Base-by-base conservation (phyloP, 1,140 invertebrate species). In the Polyergus mexicanus region DNA sequence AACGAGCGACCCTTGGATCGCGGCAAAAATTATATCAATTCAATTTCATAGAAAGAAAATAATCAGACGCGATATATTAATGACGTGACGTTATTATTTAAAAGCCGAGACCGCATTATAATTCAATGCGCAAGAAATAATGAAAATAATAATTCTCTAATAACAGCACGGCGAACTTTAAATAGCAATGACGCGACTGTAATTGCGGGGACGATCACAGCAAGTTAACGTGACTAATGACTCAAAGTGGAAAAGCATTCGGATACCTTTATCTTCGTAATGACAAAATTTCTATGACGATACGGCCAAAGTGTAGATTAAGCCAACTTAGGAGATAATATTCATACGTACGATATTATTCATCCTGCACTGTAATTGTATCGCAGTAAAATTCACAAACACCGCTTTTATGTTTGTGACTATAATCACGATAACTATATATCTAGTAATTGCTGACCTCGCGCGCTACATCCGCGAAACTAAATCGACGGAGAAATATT, bases 391-490 rank as follows among this genome's bases (percentile, higher is more conserved):
- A 89, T 89, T 86, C 72, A 83, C 54, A 38, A 76, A 60, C 78
- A 41, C 58, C 63, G 32, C 44, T 71, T 62, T 86, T 88, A 86
- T 86, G 69, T 72, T 89, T 44, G 71, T 71, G 38, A 74, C 47
- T 28, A 58, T 88, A 88, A 85, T 86, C 75, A 71, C 38, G 72
- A 86, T 89, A 89, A 89, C 72, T 84, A 51, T 51, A 51, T 84
- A 56, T 65, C 35, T 38, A 32, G 77, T 87, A 75, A 89, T 86
- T 88, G 76, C 88, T 86, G 87, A 58, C 84, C 71, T 88, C 83
- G 80, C 84, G 71, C 71, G 11, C 56, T 88, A 80, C 62, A 86
- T 88, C 47, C 76, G 71, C 83, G 28, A 88, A 85, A 77, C 60
- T 88, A 75, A 78, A 74, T 68, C 41, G 72, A 63, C 83, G 60